Base-by-base conservation (phyloP, 2,113 vertebrate genomes). In the Rattus norvegicus region DNA sequence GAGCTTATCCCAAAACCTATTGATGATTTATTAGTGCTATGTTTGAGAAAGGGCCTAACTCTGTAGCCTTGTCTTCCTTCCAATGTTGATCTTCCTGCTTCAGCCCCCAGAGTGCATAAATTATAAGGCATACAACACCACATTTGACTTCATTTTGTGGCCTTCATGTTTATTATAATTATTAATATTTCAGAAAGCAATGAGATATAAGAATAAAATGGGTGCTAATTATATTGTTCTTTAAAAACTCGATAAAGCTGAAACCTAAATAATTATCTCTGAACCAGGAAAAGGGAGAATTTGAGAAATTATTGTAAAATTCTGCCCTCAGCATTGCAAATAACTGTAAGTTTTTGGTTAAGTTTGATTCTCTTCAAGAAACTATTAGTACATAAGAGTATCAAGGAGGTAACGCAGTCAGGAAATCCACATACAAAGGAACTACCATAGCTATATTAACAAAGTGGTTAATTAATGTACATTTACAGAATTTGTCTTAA, bases 231-330 rank as follows among this genome's bases (percentile, higher is more conserved):
- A 30, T 43, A 24, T 75, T 61, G 36, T 36, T 83, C 3, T 93
- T 92, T 43, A 92, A 92, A 83, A 49, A 81, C 9, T 39, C 80
- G 28, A 69, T 89, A 92, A 95, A 91, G 11, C 67, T 56, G 36
- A 83, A 43, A 5, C 20, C 33, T 43, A 81, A 76, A 92, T 86
- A 73, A 89, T 4, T 83, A 47, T 47, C 49, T 67, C n/a, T 87
- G 36, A 86, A 79, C 61, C 63, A 90, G 43, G 39, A 28, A 39
- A 77, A 93, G 85, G 22, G 70, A 79, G n/a, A 24, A 88, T 19
- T 72, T n/a, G 22, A 26, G 33, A 61, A 75, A 75, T n/a, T 17
- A 67, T 59, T 49, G 65, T 56, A 88, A 88, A 79, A 67, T 47
- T 93, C 63, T 88, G 28, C 12, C 11, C 36, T 61, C 49, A 30